phyloP scores from a whole-genome alignment of 2,113 vertebrate species.

The Aythya baeri region DNA sequence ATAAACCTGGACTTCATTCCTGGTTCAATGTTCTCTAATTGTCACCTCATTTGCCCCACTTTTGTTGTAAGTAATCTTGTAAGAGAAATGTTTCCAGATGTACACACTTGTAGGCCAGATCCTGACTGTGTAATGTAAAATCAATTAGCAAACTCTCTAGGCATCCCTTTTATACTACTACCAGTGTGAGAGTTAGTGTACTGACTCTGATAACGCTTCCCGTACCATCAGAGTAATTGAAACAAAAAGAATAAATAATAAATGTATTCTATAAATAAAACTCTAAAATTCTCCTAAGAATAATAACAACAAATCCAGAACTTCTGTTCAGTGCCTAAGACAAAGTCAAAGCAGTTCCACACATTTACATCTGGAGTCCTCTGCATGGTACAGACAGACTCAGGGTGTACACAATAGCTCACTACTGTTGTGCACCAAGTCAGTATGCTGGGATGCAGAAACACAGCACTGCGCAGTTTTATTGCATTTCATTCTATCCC shows the following conservation, averaged over 20 bases:
- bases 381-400: background rate
- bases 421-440: background rate
- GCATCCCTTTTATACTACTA: background rate
- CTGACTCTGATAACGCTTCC: background rate
- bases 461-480: background rate
- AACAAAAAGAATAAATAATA: background rate
- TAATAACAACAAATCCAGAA: background rate
- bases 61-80: background rate
- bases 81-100: background rate
- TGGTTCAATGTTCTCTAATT: background rate
- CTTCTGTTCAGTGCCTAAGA: background rate
- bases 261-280: background rate
- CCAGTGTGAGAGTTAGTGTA: background rate
- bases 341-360: background rate
- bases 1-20: background rate
- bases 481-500: background rate
- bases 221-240: background rate
- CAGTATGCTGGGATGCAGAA: background rate
- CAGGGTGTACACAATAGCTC: background rate
- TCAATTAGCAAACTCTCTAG: background rate
- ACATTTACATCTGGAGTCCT: background rate
- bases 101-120: background rate
- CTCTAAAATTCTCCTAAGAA: background rate
- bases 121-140: background rate
- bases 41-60: background rate